phyloP scores from a whole-genome alignment of 1,140 invertebrate species.

The Procambarus clarkii region DNA sequence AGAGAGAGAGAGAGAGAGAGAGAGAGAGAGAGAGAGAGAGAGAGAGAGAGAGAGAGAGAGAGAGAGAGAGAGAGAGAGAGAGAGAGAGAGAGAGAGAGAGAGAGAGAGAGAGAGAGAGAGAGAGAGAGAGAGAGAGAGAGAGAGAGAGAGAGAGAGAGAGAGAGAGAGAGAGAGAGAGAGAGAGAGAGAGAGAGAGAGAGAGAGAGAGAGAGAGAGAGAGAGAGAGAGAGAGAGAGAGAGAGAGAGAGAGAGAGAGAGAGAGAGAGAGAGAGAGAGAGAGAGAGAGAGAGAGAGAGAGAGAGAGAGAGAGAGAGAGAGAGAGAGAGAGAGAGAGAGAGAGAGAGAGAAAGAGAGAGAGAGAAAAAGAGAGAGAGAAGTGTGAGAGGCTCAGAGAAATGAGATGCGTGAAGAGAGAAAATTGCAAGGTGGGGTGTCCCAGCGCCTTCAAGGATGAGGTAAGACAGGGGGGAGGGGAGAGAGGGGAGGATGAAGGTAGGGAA shows the following conservation, averaged over 20 bases:
- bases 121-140: not conserved
- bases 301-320: not conserved
- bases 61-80: not conserved
- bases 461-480: not conserved
- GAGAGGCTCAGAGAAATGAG: too few species aligned
- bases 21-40: not conserved
- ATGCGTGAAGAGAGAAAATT: not conserved
- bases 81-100: not conserved
- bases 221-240: conserved; percentile 28
- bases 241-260: conserved; percentile 28
- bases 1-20: not conserved
- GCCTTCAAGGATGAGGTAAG: not conserved
- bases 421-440: not conserved
- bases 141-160: conserved; percentile 9
- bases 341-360: not conserved
- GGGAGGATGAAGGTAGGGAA: not conserved
- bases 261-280: conserved; percentile 28
- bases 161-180: conserved; percentile 9
- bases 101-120: not conserved
- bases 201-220: conserved; percentile 4
- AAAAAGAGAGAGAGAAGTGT: not conserved
- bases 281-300: conserved; percentile 3
- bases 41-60: not conserved
- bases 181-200: not conserved
- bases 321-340: not conserved